Conservation (phyloP, 2,113 vertebrate species). For the Datnioides undecimradiatus region DNA sequence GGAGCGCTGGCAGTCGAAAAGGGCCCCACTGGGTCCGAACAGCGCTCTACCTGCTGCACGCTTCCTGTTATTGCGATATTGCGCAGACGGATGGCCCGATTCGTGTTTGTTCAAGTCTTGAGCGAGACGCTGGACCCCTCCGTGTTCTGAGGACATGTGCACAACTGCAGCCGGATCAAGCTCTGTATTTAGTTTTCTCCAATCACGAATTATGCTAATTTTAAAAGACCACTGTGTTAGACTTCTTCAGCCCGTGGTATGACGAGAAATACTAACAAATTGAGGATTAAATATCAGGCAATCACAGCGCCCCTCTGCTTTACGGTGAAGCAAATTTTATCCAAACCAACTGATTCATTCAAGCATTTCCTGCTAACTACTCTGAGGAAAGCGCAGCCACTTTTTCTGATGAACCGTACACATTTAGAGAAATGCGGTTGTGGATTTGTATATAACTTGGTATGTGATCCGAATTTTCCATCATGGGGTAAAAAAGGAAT, state of each 20-base stretch:
- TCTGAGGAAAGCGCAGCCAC: conserved; percentile 54
- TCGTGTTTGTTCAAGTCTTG: conserved; percentile 37
- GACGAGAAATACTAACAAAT: conserved; percentile 63
- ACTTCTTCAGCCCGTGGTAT: conserved; percentile 32
- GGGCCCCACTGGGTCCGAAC: conserved; percentile 54
- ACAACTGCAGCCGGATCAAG: conserved; percentile 29
- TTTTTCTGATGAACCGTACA: conserved; percentile 65
- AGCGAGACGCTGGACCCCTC: not conserved
- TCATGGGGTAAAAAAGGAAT: conserved; percentile 74
- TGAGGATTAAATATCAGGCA: conserved; percentile 57
- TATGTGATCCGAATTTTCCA: conserved; percentile 79
- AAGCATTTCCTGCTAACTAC: conserved; percentile 63
- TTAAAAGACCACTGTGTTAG: conserved; percentile 43
- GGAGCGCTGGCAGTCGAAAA: conserved; percentile 47
- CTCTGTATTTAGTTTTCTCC: conserved; percentile 20
- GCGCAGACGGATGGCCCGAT: conserved; percentile 32
- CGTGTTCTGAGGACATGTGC: no score
- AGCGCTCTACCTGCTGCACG: conserved; percentile 64
- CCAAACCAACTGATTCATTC: conserved; percentile 54
- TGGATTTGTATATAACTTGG: conserved; percentile 67
- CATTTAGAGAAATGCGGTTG: conserved; percentile 62
- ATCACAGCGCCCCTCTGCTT: conserved; percentile 58
- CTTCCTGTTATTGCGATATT: conserved; percentile 73
- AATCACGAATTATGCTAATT: conserved; percentile 14
- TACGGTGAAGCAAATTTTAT: conserved; percentile 53